Evolutionary conservation across 2,797 vertebrate genomes (phyloP).

Genomic region (Sternarchorhynchus goeldii): DNA sequence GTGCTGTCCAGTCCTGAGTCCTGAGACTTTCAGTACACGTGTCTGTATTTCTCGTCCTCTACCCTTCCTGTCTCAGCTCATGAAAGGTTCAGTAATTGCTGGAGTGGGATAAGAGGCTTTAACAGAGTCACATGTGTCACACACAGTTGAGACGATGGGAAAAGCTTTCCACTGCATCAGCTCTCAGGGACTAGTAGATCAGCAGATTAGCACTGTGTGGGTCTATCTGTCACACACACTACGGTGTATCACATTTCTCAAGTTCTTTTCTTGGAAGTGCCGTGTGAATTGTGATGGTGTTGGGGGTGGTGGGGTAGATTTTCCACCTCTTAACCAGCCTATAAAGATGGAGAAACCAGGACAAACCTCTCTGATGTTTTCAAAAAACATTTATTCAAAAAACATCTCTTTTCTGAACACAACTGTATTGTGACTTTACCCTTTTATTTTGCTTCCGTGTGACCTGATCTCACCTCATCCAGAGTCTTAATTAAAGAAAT

Average conservation of each 20-base stretch:
- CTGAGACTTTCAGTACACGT: constrained; percentile 17
- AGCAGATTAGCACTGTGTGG: background rate
- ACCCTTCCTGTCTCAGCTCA: constrained; percentile 3
- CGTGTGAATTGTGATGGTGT: background rate
- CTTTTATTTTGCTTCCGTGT: too few species aligned
- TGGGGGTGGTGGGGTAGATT: background rate
- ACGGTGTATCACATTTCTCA: constrained; percentile 34
- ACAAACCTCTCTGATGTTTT: constrained; percentile 24
- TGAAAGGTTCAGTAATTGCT: constrained; percentile 8
- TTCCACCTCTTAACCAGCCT: constrained; percentile 37
- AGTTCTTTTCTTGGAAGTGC: constrained; percentile 5
- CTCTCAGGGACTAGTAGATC: background rate
- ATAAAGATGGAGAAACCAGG: constrained; percentile 39
- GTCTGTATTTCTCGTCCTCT: background rate
- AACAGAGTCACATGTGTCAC: background rate
- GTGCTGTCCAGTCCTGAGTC: too few species aligned
- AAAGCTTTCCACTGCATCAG: background rate
- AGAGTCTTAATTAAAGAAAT: too few species aligned
- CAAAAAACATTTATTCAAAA: constrained; percentile 36
- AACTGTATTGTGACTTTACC: too few species aligned
- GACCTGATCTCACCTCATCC: too few species aligned
- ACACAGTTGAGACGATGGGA: background rate
- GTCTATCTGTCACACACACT: constrained; percentile 25
- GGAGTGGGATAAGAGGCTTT: constrained; percentile 1
- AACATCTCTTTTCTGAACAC: too few species aligned